Conservation (phyloP, 2,797 vertebrate genomes). For the Gymnothorax reevesii region DNA sequence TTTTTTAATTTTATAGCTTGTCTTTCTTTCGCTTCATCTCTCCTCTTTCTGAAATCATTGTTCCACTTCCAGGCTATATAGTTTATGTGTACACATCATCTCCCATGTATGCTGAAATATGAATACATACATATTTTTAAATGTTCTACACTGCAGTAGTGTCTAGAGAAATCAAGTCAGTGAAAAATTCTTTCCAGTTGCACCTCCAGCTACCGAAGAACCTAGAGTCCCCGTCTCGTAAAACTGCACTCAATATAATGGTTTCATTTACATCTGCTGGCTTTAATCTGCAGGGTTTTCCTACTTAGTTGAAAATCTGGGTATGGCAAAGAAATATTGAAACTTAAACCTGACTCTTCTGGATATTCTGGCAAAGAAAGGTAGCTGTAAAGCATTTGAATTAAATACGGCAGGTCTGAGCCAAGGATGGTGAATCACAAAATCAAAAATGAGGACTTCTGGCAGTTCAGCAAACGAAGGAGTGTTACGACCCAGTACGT, state of each 20-base stretch:
- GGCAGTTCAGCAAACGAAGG: background rate
- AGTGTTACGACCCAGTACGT: background rate
- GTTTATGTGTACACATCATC: background rate
- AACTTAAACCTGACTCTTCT: conserved; percentile 2
- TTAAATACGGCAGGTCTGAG: conserved; percentile 3
- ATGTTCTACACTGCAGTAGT: background rate
- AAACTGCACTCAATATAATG: conserved; percentile 1
- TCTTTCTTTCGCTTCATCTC: background rate
- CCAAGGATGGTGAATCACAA: background rate
- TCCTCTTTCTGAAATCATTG: background rate
- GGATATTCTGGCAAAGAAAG: background rate
- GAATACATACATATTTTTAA: background rate
- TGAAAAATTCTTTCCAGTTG: background rate
- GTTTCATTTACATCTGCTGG: background rate
- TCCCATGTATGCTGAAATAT: background rate
- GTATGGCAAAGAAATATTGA: conserved; percentile 3
- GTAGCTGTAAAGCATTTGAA: background rate
- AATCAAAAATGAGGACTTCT: conserved; percentile 6
- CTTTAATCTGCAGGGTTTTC: background rate
- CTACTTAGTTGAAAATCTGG: background rate
- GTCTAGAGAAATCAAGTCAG: background rate
- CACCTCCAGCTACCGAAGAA: background rate
- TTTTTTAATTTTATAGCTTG: background rate
- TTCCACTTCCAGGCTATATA: background rate
- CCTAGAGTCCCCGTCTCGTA: background rate